These are phyloP conservation scores for Pseudomyrmex cubaensis DNA, from an alignment of 1,140 invertebrate species.

Conservation along the genomic window DNA sequence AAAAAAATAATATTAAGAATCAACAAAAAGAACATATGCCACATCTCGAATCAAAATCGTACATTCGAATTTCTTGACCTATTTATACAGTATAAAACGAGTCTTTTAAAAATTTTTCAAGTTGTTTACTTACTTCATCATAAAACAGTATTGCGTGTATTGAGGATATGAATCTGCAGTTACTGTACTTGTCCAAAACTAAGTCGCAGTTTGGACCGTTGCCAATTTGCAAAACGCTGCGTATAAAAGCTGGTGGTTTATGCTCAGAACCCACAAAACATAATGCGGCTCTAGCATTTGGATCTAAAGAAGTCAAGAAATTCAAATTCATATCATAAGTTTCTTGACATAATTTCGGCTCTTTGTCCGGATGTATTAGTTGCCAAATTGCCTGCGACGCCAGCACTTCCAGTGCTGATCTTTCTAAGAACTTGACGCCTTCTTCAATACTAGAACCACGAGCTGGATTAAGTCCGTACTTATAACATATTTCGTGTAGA, in stretches of 20 bases:
- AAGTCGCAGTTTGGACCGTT: constrained; percentile 92
- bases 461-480: constrained; percentile 55
- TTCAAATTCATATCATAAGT: constrained; percentile 73
- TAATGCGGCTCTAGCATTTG: constrained; percentile 79
- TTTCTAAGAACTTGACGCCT: constrained; percentile 82
- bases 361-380: constrained; percentile 81
- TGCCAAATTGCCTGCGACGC: constrained; percentile 82
- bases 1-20: too few species aligned
- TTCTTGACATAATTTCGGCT: too few species aligned
- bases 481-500: constrained; percentile 45
- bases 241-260: constrained; percentile 89
- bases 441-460: constrained; percentile 76
- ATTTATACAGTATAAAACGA: constrained; percentile 64
- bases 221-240: constrained; percentile 91
- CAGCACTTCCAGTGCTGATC: constrained; percentile 81
- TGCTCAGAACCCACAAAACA: constrained; percentile 85
- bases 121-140: constrained; percentile 89
- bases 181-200: constrained; percentile 89
- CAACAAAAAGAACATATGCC: too few species aligned
- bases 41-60: too few species aligned
- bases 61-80: background rate
- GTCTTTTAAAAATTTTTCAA: background rate
- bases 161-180: constrained; percentile 92
- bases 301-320: constrained; percentile 61
- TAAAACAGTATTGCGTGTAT: constrained; percentile 95